Evolutionary conservation across 2,888 invertebrate genomes (phyloP).

Genomic region (Nephrotoma flavescens): DNA sequence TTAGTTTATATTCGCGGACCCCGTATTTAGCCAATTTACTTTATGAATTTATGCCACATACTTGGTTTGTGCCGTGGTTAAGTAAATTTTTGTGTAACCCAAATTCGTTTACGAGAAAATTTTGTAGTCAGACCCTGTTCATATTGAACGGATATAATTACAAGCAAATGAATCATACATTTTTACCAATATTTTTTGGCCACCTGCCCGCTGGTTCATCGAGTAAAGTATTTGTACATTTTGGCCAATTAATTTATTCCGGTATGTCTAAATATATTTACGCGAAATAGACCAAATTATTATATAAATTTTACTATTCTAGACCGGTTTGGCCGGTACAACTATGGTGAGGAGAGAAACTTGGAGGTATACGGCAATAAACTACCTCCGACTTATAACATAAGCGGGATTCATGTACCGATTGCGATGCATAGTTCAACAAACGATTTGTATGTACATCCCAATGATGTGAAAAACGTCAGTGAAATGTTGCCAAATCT

Average conservation of each 20-base stretch:
- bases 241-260: conserved; percentile 32
- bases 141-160: conserved; percentile 41
- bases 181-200: conserved; percentile 38
- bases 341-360: conserved; percentile 35
- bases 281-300: not conserved
- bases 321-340: conserved; percentile 34
- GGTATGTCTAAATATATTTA: not conserved
- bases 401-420: conserved; percentile 36
- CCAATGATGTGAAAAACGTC: conserved; percentile 21
- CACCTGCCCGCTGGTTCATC: conserved; percentile 49
- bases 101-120: conserved; percentile 31
- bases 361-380: conserved; percentile 31
- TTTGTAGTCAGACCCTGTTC: conserved; percentile 46
- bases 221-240: conserved; percentile 47
- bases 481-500: not conserved
- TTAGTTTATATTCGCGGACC: not conserved
- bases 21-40: not conserved
- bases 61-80: conserved; percentile 31
- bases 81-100: conserved; percentile 37
- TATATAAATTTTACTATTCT: conserved; percentile 8
- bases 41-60: conserved; percentile 46
- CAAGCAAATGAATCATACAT: conserved; percentile 35
- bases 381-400: conserved; percentile 38
- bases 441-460: conserved; percentile 41
- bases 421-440: conserved; percentile 43